phyloP scores from a whole-genome alignment of 2,888 invertebrate species.

The Linyphia triangularis region DNA sequence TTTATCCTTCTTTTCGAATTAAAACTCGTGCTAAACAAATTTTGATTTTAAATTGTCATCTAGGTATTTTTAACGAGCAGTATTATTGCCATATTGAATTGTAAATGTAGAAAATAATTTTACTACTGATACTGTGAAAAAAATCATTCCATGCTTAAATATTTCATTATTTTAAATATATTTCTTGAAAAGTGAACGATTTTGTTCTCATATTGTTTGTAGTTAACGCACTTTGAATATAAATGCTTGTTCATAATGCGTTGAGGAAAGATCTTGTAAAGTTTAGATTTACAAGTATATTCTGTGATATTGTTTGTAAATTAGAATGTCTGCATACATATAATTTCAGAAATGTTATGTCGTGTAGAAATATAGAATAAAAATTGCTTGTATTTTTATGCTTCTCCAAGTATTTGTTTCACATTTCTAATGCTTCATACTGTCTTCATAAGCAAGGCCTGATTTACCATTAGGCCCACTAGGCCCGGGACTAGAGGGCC shows the following conservation, averaged over 20 bases:
- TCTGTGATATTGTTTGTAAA: slow-evolving; percentile 75
- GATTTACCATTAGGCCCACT: too few species aligned
- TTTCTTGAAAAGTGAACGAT: background rate
- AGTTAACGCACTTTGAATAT: slow-evolving; percentile 52
- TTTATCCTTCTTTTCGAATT: too few species aligned
- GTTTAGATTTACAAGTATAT: slow-evolving; percentile 63
- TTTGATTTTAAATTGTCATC: too few species aligned
- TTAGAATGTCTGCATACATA: slow-evolving; percentile 68
- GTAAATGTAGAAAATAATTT: background rate
- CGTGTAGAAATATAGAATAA: slow-evolving; percentile 68
- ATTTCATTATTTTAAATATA: background rate
- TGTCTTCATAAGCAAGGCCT: too few species aligned
- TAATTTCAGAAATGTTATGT: slow-evolving; percentile 64
- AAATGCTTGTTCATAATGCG: slow-evolving; percentile 24
- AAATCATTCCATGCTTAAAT: background rate
- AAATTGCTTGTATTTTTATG: slow-evolving; percentile 73
- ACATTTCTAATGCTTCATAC: too few species aligned
- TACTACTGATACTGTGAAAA: background rate
- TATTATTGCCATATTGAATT: background rate
- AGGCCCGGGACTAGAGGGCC: too few species aligned
- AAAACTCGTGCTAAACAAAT: too few species aligned
- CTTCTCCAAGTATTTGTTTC: too few species aligned
- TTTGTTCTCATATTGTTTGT: slow-evolving; percentile 4
- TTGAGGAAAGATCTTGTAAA: slow-evolving; percentile 60
- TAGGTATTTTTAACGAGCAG: background rate